These are phyloP conservation scores for Ariolimax columbianus DNA, from an alignment of 2,888 invertebrate species.

Conservation along the genomic window DNA sequence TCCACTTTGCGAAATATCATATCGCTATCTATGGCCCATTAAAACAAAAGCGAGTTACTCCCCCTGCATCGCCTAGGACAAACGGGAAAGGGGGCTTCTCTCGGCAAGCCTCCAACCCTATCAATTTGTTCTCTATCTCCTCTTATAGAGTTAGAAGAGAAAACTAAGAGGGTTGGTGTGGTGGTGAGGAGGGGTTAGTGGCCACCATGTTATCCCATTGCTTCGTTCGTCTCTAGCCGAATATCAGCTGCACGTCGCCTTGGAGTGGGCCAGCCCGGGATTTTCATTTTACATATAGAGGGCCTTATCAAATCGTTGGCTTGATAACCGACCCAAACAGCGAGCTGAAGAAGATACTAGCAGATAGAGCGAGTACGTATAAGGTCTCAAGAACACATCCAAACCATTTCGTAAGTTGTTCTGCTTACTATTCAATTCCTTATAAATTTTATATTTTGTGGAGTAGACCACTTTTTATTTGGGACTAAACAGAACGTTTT, in stretches of 20 bases:
- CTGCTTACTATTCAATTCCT: constrained; percentile 10
- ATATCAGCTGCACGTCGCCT: constrained; percentile 31
- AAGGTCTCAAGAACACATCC: constrained; percentile 11
- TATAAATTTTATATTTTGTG: neutral
- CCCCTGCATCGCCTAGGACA: neutral
- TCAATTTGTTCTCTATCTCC: neutral
- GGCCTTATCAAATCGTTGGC: constrained; percentile 41
- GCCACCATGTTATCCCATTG: constrained; percentile 28
- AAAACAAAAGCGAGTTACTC: constrained; percentile 32
- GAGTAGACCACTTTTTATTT: neutral
- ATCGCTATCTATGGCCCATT: constrained; percentile 31
- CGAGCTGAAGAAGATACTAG: constrained; percentile 40
- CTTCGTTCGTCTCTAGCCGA: constrained; percentile 11
- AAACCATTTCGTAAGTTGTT: constrained; percentile 44
- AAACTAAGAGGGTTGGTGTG: neutral
- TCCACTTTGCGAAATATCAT: neutral
- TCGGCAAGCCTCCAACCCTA: neutral
- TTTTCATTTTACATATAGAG: constrained; percentile 51
- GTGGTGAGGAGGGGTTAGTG: neutral
- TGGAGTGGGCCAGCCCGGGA: constrained; percentile 27
- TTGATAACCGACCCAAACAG: constrained; percentile 43
- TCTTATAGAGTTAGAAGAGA: neutral
- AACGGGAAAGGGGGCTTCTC: neutral
- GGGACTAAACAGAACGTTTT: neutral
- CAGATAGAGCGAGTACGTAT: constrained; percentile 43